Base-by-base conservation (phyloP, 2,797 vertebrate genomes). In the Cynodonichthys magdalenae region DNA sequence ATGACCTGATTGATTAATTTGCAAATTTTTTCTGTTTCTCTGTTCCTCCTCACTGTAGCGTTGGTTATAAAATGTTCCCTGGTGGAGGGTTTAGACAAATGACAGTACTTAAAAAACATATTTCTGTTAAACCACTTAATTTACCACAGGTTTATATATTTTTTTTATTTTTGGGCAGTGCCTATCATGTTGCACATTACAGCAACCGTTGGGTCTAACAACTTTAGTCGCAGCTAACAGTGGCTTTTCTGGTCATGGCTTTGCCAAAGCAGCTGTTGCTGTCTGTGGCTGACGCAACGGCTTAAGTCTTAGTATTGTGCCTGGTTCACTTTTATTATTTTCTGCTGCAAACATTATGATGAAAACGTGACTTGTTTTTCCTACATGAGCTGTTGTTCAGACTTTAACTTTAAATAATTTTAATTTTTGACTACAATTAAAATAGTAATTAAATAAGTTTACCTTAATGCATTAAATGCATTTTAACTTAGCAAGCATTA, bases 261-360 rank as follows among this genome's bases (percentile, higher is more conserved):
- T 50, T 28, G 24, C 48, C 48, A n/a, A 24, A 41, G 36, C 53
- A 41, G 53, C 53, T 56, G 53, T 11, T 20, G 36, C 36, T 24
- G 34, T 20, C 34, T 54, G 50, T 31, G n/a, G 51, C 3, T 53
- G 29, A 31, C 36, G 52, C 29, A 14, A 29, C 28, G 10, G 53
- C 52, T 18, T 24, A 9, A 11, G 18, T 39, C n/a, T 24, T 41
- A 24, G 53, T 24, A 9, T 41, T 34, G 36, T 14, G 34, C 15
- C 34, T 4, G 7, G 52, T 14, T 36, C 15, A 34, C 31, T 19
- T 34, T n/a, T 36, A 14, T 36, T 18, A 12, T 19, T 53, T 29
- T 53, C n/a, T 5, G n/a, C 31, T 29, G 11, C 41, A 15, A 15
- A 11, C 19, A 24, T 19, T 12, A 18, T 34, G 11, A 6, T 52